These are phyloP conservation scores for Zeus faber DNA, from an alignment of 2,113 vertebrate genomes.

Conservation along the genomic window DNA sequence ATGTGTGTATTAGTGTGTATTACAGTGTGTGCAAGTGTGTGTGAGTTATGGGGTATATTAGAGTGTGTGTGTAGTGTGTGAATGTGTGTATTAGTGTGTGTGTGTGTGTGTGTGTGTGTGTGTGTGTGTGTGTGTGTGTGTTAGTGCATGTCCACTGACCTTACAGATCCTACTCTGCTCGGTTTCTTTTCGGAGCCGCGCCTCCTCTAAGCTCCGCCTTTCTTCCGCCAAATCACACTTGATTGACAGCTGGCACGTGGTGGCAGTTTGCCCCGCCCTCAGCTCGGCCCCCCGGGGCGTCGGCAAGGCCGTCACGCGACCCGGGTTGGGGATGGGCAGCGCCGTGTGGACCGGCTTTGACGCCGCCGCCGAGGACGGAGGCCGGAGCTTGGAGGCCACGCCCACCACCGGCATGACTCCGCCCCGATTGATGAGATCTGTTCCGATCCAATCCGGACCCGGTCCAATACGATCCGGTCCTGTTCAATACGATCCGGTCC, in stretches of 20 bases:
- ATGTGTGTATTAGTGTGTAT: too few relatives aligned
- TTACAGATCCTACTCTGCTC: slow-evolving; percentile 95
- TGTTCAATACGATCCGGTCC: slow-evolving; percentile 1
- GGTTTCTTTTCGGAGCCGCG: slow-evolving; percentile 74
- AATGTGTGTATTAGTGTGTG: too few relatives aligned
- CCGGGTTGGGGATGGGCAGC: slow-evolving; percentile 84
- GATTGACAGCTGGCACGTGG: slow-evolving; percentile 86
- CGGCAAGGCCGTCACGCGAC: slow-evolving; percentile 39
- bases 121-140: neutral
- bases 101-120: neutral
- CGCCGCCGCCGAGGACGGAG: slow-evolving; percentile 81
- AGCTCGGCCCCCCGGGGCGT: slow-evolving; percentile 76
- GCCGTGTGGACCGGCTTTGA: slow-evolving; percentile 89
- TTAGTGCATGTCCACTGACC: slow-evolving; percentile 54
- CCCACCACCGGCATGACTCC: slow-evolving; percentile 92
- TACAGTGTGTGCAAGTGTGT: neutral
- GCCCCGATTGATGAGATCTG: too few relatives aligned
- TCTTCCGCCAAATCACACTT: slow-evolving; percentile 76
- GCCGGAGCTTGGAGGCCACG: slow-evolving; percentile 91
- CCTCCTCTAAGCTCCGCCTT: slow-evolving; percentile 71
- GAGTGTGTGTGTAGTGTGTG: too few relatives aligned
- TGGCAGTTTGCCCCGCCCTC: slow-evolving; percentile 64
- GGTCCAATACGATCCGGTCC: slow-evolving; percentile 11
- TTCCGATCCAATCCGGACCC: neutral
- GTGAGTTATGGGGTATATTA: neutral